phyloP scores from a whole-genome alignment of 2,888 invertebrate species.

The Megalurothrips usitatus region DNA sequence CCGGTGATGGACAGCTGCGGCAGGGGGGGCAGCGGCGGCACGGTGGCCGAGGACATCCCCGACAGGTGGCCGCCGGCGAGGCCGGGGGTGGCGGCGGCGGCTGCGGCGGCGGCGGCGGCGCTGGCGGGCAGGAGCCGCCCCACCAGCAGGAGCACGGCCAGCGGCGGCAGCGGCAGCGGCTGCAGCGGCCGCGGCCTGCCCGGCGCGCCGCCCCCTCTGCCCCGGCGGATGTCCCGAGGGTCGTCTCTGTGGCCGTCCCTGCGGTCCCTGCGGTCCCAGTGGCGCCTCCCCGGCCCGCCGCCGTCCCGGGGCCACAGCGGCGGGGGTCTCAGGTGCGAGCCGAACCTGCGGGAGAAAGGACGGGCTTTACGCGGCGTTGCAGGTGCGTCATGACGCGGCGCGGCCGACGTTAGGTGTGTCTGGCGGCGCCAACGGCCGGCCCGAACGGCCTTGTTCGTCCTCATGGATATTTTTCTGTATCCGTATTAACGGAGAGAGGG shows the following conservation, averaged over 20 bases:
- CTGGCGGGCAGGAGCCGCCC: not conserved
- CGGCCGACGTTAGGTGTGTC: not conserved
- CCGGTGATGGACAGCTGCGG: not conserved
- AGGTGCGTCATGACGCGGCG: not conserved
- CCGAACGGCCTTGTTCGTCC: not conserved
- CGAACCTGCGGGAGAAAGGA: not conserved
- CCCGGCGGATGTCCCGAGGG: not conserved
- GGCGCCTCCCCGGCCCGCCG: not conserved
- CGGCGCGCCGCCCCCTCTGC: not conserved
- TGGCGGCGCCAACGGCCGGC: not conserved
- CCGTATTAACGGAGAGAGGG: not conserved
- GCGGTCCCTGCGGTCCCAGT: not conserved
- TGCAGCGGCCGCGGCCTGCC: not conserved
- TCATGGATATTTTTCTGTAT: not conserved
- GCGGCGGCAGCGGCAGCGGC: not conserved
- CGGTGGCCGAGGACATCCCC: not conserved
- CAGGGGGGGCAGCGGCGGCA: not conserved
- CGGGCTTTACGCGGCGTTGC: not conserved
- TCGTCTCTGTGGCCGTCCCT: not conserved
- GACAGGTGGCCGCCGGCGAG: not conserved
- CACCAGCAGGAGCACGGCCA: conserved; percentile 2
- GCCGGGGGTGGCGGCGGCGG: not conserved
- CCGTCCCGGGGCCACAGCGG: not conserved
- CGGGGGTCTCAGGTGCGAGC: not conserved
- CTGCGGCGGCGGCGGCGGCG: conserved; percentile 3